Conservation (phyloP, 2,113 vertebrate genomes). For the Trematocara macrostoma region DNA sequence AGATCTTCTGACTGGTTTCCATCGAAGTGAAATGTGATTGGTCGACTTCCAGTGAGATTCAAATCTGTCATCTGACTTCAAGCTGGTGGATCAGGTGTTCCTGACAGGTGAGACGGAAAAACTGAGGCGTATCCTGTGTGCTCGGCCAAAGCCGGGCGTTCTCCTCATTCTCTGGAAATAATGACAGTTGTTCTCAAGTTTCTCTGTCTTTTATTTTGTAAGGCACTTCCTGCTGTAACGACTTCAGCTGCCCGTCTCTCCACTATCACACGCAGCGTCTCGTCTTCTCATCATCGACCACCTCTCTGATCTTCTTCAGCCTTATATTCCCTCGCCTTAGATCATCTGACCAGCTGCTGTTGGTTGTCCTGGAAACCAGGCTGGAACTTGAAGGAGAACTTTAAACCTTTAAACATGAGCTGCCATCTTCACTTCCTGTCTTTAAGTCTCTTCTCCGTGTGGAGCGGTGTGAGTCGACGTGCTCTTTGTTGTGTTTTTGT, state of each 20-base stretch:
- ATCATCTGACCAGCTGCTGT: not conserved
- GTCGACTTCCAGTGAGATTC: not conserved
- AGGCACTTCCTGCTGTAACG: not conserved
- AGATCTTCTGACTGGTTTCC: not conserved
- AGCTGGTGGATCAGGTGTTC: not conserved
- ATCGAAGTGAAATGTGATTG: not conserved
- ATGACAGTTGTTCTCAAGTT: not conserved
- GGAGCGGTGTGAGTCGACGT: not conserved
- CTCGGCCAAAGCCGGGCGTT: not conserved
- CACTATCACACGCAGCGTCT: not conserved
- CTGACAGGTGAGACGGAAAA: conserved; percentile 9
- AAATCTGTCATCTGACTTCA: not conserved
- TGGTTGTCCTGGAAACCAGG: not conserved
- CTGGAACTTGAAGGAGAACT: not conserved
- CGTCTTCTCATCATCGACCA: not conserved
- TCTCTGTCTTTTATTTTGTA: not conserved
- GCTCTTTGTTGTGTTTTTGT: not conserved
- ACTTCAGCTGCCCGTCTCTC: not conserved
- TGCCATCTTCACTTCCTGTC: not conserved
- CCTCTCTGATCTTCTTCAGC: not conserved
- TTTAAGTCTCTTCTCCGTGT: not conserved
- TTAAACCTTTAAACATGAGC: not conserved
- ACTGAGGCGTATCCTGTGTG: not conserved
- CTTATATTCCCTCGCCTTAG: not conserved
- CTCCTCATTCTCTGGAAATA: not conserved